phyloP scores from a whole-genome alignment of 1,140 invertebrate species.

The Trichomalopsis sarcophagae region DNA sequence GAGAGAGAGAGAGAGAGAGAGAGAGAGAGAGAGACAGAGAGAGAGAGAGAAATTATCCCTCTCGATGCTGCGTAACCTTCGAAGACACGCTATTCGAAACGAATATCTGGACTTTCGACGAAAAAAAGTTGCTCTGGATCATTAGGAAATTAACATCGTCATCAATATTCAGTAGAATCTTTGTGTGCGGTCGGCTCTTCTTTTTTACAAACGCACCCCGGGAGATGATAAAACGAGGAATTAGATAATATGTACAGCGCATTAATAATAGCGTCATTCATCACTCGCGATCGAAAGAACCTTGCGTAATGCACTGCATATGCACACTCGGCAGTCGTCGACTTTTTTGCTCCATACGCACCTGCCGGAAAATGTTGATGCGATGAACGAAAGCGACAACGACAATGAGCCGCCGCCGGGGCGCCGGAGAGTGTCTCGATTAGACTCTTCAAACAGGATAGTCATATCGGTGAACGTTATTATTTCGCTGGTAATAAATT shows the following conservation, averaged over 20 bases:
- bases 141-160: not conserved
- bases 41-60: too few species aligned
- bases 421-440: too few species aligned
- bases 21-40: too few species aligned
- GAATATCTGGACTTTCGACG: too few species aligned
- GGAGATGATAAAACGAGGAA: constrained; percentile 27
- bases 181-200: not conserved
- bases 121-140: too few species aligned
- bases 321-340: not conserved
- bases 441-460: too few species aligned
- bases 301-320: constrained; percentile 12
- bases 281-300: not conserved
- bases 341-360: constrained; percentile 6
- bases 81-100: too few species aligned
- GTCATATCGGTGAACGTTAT: too few species aligned
- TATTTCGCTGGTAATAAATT: too few species aligned
- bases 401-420: too few species aligned
- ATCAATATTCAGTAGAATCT: not conserved
- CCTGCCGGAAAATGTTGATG: constrained; percentile 25
- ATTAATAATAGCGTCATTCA: constrained; percentile 37
- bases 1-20: too few species aligned
- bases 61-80: too few species aligned
- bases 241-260: constrained; percentile 35
- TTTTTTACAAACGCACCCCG: not conserved
- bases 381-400: not conserved